phyloP scores from a whole-genome alignment of 1,140 invertebrate genomes.

The Drosophila nannoptera region DNA sequence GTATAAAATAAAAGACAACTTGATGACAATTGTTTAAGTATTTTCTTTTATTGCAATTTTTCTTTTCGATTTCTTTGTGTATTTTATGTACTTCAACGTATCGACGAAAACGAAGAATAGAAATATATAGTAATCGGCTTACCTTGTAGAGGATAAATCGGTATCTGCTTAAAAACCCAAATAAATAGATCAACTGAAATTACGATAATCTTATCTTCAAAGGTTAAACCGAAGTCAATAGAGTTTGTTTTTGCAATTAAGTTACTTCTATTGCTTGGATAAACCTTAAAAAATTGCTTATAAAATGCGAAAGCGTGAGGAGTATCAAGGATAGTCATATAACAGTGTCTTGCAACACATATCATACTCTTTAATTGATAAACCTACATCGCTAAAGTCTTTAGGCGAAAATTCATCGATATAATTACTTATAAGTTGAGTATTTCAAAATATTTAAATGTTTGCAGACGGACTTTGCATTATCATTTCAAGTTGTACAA shows the following conservation, averaged over 20 bases:
- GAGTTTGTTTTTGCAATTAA: background rate
- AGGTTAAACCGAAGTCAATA: slow-evolving; percentile 11
- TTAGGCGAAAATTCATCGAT: slow-evolving; percentile 1
- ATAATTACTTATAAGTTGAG: background rate
- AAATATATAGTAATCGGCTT: slow-evolving; percentile 53
- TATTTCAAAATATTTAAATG: background rate
- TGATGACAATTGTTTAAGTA: slow-evolving; percentile 73
- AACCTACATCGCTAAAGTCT: slow-evolving; percentile 3
- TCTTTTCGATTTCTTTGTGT: slow-evolving; percentile 44
- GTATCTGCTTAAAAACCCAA: slow-evolving; percentile 63
- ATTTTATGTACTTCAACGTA: slow-evolving; percentile 52
- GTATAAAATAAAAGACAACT: slow-evolving; percentile 76
- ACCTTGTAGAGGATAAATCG: slow-evolving; percentile 61
- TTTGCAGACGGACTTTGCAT: background rate
- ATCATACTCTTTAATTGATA: slow-evolving; percentile 6
- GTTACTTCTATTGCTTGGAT: background rate
- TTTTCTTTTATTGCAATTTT: slow-evolving; percentile 70
- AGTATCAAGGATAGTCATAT: slow-evolving; percentile 1
- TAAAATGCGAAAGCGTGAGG: background rate
- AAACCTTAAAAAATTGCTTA: slow-evolving; percentile 1
- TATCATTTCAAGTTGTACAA: background rate
- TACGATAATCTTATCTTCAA: slow-evolving; percentile 4
- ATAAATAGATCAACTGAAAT: slow-evolving; percentile 32
- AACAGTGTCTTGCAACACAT: background rate
- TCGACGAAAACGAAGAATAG: slow-evolving; percentile 49